Evolutionary conservation across 2,113 vertebrate genomes (phyloP), one percentile per base, ranked within the genome.

Genomic region (Orthonyx spaldingii): DNA sequence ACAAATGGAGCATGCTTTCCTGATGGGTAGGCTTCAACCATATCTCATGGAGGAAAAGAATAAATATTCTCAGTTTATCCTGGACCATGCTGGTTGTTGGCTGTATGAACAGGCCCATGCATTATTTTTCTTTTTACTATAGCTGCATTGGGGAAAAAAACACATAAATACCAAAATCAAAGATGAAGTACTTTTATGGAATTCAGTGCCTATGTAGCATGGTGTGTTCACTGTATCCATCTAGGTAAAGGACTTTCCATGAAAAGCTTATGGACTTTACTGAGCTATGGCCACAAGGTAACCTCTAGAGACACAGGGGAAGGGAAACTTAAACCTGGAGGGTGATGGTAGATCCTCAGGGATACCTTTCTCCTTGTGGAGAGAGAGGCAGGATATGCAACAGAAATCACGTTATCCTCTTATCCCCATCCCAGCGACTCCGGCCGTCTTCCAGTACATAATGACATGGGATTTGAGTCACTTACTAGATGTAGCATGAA

Each of bases 351-450:
- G 5, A 44, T 56, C 21, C 39, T 75, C 19, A 50, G 17, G 10
- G 8, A 11, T 37, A 8, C 33, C 19, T 37, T 70, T 85, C 8
- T 55, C 15, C 24, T n/a, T 74, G 37, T 2, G 2, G 41, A 57
- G 55, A 30, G 49, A 53, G 28, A 53, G 33, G 32, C 17, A 35
- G 68, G 22, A 15, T 30, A 22, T 47, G 49, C 37, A 65, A 9
- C 76, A 81, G 59, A 74, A 76, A 61, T 53, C 59, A 16, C 0
- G 0, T 65, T 86, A 15, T 14, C 13, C 35, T 82, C 21, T 22
- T 50, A 47, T 3, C 33, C 28, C n/a, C 0, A 0, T 21, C 37
- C 70, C 28, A 11, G 20, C 0, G 1, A 9, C 66, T 83, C 28
- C 44, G 83, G 30, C 37, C 0, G 0, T 75, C 26, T 23, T 74